Evolutionary conservation across 1,140 invertebrate genomes (phyloP).

Genomic region (Antheraea pernyi): DNA sequence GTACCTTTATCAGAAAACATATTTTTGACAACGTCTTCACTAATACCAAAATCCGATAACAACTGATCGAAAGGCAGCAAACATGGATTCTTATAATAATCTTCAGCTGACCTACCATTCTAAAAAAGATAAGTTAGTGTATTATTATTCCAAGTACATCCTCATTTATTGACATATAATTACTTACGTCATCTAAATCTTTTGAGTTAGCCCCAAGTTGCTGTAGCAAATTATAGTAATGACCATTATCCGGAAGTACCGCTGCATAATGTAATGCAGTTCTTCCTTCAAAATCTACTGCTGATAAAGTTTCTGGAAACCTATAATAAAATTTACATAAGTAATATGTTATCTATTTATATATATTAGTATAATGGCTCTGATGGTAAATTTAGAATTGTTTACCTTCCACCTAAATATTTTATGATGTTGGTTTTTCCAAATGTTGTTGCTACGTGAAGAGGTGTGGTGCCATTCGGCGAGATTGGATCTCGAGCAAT

Average conservation of each 20-base stretch:
- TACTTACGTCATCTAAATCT: conserved; percentile 89
- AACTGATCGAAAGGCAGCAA: conserved; percentile 85
- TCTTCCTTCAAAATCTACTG: conserved; percentile 88
- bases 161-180: background rate
- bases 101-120: conserved; percentile 87
- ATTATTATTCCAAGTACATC: conserved; percentile 9
- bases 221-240: conserved; percentile 92
- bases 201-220: conserved; percentile 92
- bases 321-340: conserved; percentile 64
- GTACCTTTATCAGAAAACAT: conserved; percentile 89
- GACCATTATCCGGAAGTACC: conserved; percentile 90
- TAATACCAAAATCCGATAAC: conserved; percentile 84
- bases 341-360: background rate
- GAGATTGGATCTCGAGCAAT: conserved; percentile 89
- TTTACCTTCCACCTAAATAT: conserved; percentile 81
- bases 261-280: conserved; percentile 96
- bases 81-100: conserved; percentile 85
- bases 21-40: conserved; percentile 82
- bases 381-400: background rate
- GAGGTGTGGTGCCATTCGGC: conserved; percentile 92
- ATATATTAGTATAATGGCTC: background rate
- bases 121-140: conserved; percentile 59
- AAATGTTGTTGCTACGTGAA: conserved; percentile 95
- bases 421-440: conserved; percentile 85
- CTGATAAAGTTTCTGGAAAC: conserved; percentile 91